phyloP scores from a whole-genome alignment of 2,888 invertebrate species.

The Drosophila suboccidentalis region DNA sequence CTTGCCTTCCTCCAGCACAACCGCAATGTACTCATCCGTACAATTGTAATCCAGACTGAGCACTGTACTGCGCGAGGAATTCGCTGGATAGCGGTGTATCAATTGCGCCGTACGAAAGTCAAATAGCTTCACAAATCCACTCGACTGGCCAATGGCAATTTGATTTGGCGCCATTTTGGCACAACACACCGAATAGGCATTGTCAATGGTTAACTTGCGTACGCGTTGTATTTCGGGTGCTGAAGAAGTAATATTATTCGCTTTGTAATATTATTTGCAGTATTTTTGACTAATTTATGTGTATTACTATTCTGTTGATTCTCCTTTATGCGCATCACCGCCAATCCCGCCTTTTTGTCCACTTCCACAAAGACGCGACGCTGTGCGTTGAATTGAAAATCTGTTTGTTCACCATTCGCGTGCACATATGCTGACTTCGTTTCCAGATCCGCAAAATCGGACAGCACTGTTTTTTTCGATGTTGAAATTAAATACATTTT shows the following conservation, averaged over 20 bases:
- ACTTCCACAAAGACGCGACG: constrained; percentile 82
- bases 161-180: constrained; percentile 82
- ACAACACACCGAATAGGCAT: constrained; percentile 82
- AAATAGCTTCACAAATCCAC: constrained; percentile 81
- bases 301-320: constrained; percentile 67
- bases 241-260: constrained; percentile 10
- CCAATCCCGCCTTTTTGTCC: constrained; percentile 82
- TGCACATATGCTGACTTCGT: constrained; percentile 81
- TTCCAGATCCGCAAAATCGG: constrained; percentile 81
- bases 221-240: constrained; percentile 80
- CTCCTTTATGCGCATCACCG: constrained; percentile 83
- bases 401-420: constrained; percentile 78
- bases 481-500: constrained; percentile 84
- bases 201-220: constrained; percentile 82
- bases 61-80: constrained; percentile 78
- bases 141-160: constrained; percentile 83
- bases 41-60: constrained; percentile 84
- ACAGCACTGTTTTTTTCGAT: constrained; percentile 81
- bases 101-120: constrained; percentile 79
- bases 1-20: constrained; percentile 83
- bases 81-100: constrained; percentile 81
- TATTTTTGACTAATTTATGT: neutral
- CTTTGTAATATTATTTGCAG: neutral
- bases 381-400: constrained; percentile 83
- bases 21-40: constrained; percentile 84